Base-by-base conservation (phyloP, 2,113 vertebrate species). In the human region DNA sequence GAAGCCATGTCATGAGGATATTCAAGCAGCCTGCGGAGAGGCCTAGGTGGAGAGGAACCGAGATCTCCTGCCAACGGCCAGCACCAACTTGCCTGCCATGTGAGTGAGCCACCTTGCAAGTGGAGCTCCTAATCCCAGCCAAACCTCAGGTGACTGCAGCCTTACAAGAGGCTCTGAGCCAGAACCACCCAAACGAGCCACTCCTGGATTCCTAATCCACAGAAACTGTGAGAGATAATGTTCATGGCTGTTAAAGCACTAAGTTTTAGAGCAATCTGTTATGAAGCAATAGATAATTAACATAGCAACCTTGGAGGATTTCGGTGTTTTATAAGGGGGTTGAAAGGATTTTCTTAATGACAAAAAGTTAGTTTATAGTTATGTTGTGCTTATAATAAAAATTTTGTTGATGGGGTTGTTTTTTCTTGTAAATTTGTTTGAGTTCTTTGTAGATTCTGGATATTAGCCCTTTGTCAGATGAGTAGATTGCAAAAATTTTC, bases 31-130 rank as follows among this genome's bases (percentile, higher is more conserved):
- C 57, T 17, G 5, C 13, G n/a, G 50, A 27, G 32, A 73, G 85
- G 40, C 2, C 76, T 35, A 3, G 0, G 4, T 0, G 8, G n/a
- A 11, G 40, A 64, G 38, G 16, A n/a, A 45, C 6, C 1, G 38
- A 38, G 50, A 70, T 32, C 78, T 88, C 78, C 30, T 45, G 43
- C 11, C 43, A 22, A 38, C 0, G 50, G 23, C 40, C 30, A 18
- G 43, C 17, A 18, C 38, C 40, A 20, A 10, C 35, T 1, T 8
- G 27, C 45, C 59, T 35, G 23, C 66, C 25, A 10, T 0, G 6
- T 13, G 52, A 95, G 43, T 3, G 61, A 23, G 35, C 3, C 3
- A 13, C 55, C 78, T 10, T 40, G 76, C 55, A 68, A 40, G 40
- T 17, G 13, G 70, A 79, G 57, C 61, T 35, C 12, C 13, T 76